Conservation (phyloP, 1,140 invertebrate genomes). For the Bombus sibiricus region DNA sequence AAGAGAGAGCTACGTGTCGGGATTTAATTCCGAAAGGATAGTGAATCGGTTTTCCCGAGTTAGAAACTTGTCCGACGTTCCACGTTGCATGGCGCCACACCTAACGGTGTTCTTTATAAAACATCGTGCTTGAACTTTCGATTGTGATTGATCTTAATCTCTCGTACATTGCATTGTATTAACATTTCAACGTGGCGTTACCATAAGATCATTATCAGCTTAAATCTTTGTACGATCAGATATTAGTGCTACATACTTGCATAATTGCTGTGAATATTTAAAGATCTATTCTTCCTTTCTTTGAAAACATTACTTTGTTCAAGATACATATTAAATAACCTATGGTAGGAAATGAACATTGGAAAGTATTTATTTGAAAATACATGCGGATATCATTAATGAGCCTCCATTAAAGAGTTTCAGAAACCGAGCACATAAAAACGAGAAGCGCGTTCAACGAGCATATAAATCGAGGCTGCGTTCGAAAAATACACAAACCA, state of each 20-base stretch:
- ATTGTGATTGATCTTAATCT: background rate
- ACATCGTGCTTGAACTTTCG: conserved; percentile 4
- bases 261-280: too few species aligned
- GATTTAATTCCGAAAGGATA: background rate
- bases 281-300: too few species aligned
- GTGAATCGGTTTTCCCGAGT: background rate
- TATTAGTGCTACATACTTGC: too few species aligned
- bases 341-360: background rate
- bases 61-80: background rate
- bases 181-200: background rate
- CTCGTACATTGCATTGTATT: background rate
- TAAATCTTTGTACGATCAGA: background rate
- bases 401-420: background rate
- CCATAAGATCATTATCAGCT: background rate
- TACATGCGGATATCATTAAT: background rate
- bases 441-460: background rate
- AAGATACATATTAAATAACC: too few species aligned
- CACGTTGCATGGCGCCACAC: background rate
- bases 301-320: too few species aligned
- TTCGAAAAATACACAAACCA: conserved; percentile 6
- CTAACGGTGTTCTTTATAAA: background rate
- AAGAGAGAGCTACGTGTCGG: background rate
- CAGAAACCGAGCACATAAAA: background rate
- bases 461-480: background rate
- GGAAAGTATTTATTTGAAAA: too few species aligned